phyloP scores from a whole-genome alignment of 2,113 vertebrate genomes.

The Gymnarchus niloticus region DNA sequence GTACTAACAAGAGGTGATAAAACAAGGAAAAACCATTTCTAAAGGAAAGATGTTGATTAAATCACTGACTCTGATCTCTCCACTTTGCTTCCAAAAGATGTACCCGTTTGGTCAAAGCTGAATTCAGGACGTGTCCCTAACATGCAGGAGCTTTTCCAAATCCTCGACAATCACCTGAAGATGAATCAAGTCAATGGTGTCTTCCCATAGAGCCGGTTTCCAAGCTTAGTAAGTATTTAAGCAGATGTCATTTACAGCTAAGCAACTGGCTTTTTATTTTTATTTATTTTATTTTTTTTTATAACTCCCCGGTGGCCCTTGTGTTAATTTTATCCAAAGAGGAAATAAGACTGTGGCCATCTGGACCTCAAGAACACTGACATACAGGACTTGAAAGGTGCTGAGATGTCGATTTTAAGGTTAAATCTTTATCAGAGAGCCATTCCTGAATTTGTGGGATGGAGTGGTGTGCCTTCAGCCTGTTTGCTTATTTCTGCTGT shows the following conservation, averaged over 20 bases:
- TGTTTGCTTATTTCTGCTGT: neutral
- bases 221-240: constrained; percentile 37
- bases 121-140: constrained; percentile 67
- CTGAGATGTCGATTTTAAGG: neutral
- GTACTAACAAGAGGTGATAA: neutral
- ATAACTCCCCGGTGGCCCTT: neutral
- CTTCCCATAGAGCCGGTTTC: constrained; percentile 47
- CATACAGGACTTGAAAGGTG: neutral
- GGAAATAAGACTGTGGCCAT: neutral
- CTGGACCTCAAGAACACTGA: neutral
- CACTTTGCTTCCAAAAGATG: constrained; percentile 45
- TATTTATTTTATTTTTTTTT: no score
- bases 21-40: no score
- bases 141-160: constrained; percentile 67
- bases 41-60: no score
- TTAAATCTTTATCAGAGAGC: neutral
- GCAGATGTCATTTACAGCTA: neutral
- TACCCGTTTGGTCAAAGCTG: constrained; percentile 67
- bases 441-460: neutral
- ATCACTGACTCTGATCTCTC: neutral
- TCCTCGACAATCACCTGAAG: constrained; percentile 65
- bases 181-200: constrained; percentile 59
- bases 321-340: neutral
- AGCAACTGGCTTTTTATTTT: neutral
- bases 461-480: neutral